Conservation (phyloP, 2,113 vertebrate genomes). For the Corydoras sp. region DNA sequence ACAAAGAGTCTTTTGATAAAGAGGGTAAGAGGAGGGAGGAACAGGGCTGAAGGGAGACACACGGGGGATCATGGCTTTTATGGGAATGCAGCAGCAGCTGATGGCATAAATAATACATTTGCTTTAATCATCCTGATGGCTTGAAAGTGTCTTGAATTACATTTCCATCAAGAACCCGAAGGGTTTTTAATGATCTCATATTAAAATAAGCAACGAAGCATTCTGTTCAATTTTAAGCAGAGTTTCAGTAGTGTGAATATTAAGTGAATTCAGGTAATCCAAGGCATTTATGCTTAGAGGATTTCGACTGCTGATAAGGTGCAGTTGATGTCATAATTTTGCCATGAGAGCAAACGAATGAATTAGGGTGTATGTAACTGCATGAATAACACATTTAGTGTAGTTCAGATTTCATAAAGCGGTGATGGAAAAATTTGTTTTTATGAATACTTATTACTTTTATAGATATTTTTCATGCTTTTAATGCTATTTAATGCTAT, state of each 20-base stretch:
- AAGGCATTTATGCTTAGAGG: background rate
- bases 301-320: no score
- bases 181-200: conserved; percentile 56
- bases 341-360: no score
- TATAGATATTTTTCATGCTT: no score
- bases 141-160: conserved; percentile 60
- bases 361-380: no score
- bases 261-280: background rate
- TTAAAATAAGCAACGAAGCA: conserved; percentile 41
- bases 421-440: no score
- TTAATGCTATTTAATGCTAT: no score
- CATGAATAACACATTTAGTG: no score
- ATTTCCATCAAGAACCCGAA: conserved; percentile 53
- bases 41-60: conserved; percentile 18
- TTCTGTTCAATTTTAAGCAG: conserved; percentile 52
- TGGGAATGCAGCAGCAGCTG: conserved; percentile 51
- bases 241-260: conserved; percentile 27
- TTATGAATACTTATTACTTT: no score
- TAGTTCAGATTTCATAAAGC: no score
- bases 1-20: conserved; percentile 32
- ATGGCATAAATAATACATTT: conserved; percentile 66
- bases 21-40: conserved; percentile 30
- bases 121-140: conserved; percentile 65
- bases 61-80: conserved; percentile 44
- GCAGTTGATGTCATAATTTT: no score